Base-by-base conservation (phyloP, 2,113 vertebrate genomes). In the Brachirus orientalis region DNA sequence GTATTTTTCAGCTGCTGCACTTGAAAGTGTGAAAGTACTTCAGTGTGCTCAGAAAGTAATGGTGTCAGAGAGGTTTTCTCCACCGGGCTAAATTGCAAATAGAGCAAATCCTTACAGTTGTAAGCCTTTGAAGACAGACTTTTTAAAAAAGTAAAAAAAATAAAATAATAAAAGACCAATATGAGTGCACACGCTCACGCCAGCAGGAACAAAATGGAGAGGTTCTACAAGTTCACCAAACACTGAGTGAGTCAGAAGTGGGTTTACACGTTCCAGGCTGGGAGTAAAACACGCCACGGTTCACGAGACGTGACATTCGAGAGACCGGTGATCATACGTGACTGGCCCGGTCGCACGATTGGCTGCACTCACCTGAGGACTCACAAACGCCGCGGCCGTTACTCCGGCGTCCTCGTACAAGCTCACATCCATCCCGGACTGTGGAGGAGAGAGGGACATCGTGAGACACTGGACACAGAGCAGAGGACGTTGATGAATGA, bases 331-430 rank as follows among this genome's bases (percentile, higher is more conserved):
- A 86, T 87, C 79, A 75, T 68, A 86, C 63, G 43, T 45, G 85
- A 87, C 79, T 79, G 74, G 61, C 64, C 80, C 81, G 86, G 88
- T 88, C 62, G 83, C 84, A 74, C 80, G 89, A 88, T 89, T 86
- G 84, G 84, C 85, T 88, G 90, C 89, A 91, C 82, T 79, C 83
- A 81, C 69, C 80, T 44, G 68, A 69, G 60, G 73, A 64, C 63
- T 69, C 50, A 75, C 63, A 9, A 28, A 14, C 46, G 37, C 69
- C 18, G 13, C 16, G 86, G 86, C 75, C 69, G 64, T 50, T 47
- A 52, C 67, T 72, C 43, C 62, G 2, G 46, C 46, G 65, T 80
- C 77, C 69, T 57, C 1, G 7, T 17, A 57, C 10, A 22, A 43
- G 43, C 72, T 47, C 53, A 8, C 74, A n/a, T 60, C 46, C 74